Evolutionary conservation across 2,797 vertebrate species (phyloP), one percentile per base, ranked within the genome.

Genomic region (Sebastes diploproa): DNA sequence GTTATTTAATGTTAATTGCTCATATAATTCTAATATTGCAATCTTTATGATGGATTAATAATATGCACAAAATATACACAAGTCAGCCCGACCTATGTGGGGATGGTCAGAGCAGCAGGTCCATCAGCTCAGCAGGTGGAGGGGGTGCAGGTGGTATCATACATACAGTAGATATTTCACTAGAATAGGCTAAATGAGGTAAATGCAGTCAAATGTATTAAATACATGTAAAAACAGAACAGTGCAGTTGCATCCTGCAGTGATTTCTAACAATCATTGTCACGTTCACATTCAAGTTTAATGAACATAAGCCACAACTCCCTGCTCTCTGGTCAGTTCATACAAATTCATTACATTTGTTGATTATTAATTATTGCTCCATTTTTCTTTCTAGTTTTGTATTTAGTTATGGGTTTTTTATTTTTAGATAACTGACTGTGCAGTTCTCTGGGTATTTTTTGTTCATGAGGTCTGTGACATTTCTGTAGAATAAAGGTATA

Each of bases 301-400:
- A 72, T 72, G 11, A 50, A 52, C 36, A 52, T 8, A 12, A 58
- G 8, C 27, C 36, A 23, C 1, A 60, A 18, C 23, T 50, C 22
- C 42, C 6, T 46, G n/a, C 29, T 32, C 46, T 25, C 32, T 65
- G 23, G 3, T 0, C 1, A 0, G 16, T 46, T 46, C 42, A 0
- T 46, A 18, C 16, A 42, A 16, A 42, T 0, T 42, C 0, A 16
- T 42, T 42, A 42, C 38, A 42, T 42, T 42, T 42, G 38, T 42
- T 16, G 38, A 42, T 42, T 42, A 42, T 42, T 42, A 42, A 38
- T 42, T 42, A 42, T 42, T 42, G 38, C 38, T 42, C 38, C 38
- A 42, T 42, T 42, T 42, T 6, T 42, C 38, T 3, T 42, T 16
- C 2, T 42, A 16, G 16, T 46, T 16, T 18, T 2, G 7, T 46